Conservation (phyloP, 2,797 vertebrate species). For the Calcarius lapponicus region DNA sequence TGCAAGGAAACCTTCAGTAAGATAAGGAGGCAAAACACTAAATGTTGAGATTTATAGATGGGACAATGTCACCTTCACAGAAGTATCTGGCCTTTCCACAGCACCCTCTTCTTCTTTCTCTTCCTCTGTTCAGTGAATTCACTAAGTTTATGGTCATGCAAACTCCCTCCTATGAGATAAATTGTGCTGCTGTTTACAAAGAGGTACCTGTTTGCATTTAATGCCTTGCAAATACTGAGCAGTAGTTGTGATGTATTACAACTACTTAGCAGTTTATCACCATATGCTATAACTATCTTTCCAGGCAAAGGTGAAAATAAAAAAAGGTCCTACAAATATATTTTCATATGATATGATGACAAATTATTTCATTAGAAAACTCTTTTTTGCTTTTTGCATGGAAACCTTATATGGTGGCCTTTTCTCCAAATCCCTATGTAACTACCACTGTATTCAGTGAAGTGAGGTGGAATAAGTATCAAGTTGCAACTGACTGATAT, state of each 20-base stretch:
- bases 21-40: not conserved
- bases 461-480: not conserved
- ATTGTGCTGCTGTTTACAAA: not conserved
- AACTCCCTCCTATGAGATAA: not conserved
- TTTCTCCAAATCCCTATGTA: not conserved
- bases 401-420: not conserved
- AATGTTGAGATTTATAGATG: not conserved
- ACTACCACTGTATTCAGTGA: not conserved
- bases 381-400: not conserved
- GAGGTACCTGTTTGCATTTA: not conserved
- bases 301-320: not conserved
- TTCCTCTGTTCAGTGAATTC: not conserved
- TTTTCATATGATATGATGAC: not conserved
- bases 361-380: not conserved
- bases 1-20: not conserved
- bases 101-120: not conserved
- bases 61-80: not conserved
- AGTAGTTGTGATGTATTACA: slow-evolving; percentile 6
- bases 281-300: not conserved
- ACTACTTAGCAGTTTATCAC: slow-evolving; percentile 22
- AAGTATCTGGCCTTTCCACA: not conserved
- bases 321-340: not conserved
- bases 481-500: not conserved
- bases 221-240: not conserved
- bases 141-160: not conserved